phyloP scores from a whole-genome alignment of 30 jellyfish, hydroid and myxozoan species.

The Haliclystus octoradiatus region DNA sequence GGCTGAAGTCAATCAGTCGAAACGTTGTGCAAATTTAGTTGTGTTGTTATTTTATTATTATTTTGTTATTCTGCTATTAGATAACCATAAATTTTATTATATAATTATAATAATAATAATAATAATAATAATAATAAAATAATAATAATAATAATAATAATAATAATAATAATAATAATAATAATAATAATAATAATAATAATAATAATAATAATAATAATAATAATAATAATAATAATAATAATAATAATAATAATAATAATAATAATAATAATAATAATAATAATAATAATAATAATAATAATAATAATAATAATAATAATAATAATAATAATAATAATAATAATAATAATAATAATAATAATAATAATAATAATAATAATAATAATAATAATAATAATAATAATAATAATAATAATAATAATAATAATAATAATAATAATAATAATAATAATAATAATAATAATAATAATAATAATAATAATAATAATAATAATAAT shows the following conservation, averaged over 20 bases:
- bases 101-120: background rate
- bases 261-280: background rate
- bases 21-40: too few species aligned
- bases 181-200: background rate
- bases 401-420: background rate
- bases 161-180: background rate
- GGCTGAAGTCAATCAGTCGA: too few species aligned
- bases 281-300: background rate
- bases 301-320: conserved; percentile 2
- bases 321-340: background rate
- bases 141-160: background rate
- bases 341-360: background rate
- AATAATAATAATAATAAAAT: background rate
- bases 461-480: background rate
- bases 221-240: background rate
- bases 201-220: conserved; percentile 1
- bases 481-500: background rate
- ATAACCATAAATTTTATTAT: too few species aligned
- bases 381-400: background rate
- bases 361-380: background rate
- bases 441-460: background rate
- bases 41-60: too few species aligned
- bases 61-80: too few species aligned
- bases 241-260: background rate
- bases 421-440: background rate